These are phyloP conservation scores for Watsonalla binaria DNA, from an alignment of 2,888 invertebrate species.

Conservation along the genomic window DNA sequence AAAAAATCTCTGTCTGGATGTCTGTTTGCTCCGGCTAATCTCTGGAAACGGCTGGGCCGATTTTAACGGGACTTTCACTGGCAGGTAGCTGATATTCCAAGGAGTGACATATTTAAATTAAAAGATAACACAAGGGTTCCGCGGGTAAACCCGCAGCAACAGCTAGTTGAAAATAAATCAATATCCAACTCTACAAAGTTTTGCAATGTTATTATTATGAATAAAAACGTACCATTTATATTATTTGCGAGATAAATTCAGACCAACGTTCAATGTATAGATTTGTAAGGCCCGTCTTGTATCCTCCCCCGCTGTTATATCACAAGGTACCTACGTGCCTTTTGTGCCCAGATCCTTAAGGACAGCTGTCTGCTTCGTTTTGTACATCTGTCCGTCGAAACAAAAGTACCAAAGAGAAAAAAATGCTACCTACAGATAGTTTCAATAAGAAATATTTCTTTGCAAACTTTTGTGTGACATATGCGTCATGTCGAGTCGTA, in stretches of 20 bases:
- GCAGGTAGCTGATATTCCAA: too few relatives aligned
- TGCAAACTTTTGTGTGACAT: conserved; percentile 3
- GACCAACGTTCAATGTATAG: not conserved
- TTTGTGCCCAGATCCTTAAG: conserved; percentile 25
- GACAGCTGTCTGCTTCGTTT: conserved; percentile 25
- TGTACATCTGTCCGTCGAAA: conserved; percentile 23
- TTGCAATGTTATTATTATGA: too few relatives aligned
- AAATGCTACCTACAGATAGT: conserved; percentile 2
- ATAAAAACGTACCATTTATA: not conserved
- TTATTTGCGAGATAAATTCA: not conserved
- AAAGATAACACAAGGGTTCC: too few relatives aligned
- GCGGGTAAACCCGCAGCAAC: too few relatives aligned
- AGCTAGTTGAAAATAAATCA: too few relatives aligned
- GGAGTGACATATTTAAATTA: too few relatives aligned
- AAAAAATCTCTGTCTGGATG: too few relatives aligned
- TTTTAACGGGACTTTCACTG: too few relatives aligned
- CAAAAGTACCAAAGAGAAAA: conserved; percentile 5
- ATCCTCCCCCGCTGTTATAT: conserved; percentile 6
- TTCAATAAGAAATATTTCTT: conserved; percentile 11
- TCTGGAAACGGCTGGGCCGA: too few relatives aligned
- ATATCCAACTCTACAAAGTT: too few relatives aligned
- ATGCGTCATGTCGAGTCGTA: not conserved
- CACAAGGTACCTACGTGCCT: conserved; percentile 30
- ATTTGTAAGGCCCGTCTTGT: not conserved
- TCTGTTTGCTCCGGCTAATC: too few relatives aligned